Conservation (phyloP, 2,113 vertebrate genomes). For the Urocitellus parryii region DNA sequence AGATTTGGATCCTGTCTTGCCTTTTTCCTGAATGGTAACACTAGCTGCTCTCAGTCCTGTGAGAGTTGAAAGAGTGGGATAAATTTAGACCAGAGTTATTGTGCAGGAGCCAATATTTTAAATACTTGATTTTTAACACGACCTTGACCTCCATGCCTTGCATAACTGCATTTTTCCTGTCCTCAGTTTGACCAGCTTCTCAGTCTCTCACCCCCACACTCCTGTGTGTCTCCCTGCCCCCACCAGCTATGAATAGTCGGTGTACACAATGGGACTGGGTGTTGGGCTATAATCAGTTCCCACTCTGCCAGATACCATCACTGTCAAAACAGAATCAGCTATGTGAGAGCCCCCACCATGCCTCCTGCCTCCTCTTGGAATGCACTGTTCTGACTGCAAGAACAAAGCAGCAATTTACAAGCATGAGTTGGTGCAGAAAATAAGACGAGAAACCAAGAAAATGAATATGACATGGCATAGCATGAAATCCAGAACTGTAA, state of each 20-base stretch:
- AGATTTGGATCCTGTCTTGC: neutral
- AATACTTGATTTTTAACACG: constrained; percentile 62
- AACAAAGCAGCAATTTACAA: constrained; percentile 73
- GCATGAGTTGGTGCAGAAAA: constrained; percentile 64
- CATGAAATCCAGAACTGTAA: constrained; percentile 8
- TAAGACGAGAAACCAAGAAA: constrained; percentile 62
- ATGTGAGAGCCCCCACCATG: constrained; percentile 54
- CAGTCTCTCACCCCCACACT: neutral
- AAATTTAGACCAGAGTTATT: constrained; percentile 77
- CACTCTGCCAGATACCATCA: constrained; percentile 69
- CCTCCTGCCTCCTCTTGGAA: constrained; percentile 65
- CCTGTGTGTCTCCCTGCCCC: neutral
- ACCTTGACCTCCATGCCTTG: constrained; percentile 48
- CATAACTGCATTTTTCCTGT: neutral
- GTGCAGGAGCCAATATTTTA: constrained; percentile 62
- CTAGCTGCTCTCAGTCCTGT: constrained; percentile 7
- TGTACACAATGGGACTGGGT: constrained; percentile 28
- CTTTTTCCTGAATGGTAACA: constrained; percentile 32
- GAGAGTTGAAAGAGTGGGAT: constrained; percentile 46
- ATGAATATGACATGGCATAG: constrained; percentile 28
- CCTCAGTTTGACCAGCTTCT: constrained; percentile 47
- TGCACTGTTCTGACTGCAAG: constrained; percentile 24
- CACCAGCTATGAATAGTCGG: constrained; percentile 35
- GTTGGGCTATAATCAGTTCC: constrained; percentile 41
- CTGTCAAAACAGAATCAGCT: constrained; percentile 75